Conservation (phyloP, 2,888 invertebrate genomes). For the Drosophila infuscata region DNA sequence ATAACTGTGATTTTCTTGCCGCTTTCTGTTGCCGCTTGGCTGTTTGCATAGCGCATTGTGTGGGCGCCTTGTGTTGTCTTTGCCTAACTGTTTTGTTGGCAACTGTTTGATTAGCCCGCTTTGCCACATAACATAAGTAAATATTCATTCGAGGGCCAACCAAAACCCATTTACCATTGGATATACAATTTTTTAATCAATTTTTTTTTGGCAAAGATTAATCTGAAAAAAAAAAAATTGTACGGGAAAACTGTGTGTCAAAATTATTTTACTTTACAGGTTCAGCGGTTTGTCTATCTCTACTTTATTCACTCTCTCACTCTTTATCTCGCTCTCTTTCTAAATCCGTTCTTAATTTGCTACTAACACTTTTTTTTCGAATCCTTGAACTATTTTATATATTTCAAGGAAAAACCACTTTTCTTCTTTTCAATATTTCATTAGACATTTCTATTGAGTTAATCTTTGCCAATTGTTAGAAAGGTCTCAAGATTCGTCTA, state of each 20-base stretch:
- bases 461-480: background rate
- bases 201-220: background rate
- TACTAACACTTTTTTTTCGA: background rate
- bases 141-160: conserved; percentile 32
- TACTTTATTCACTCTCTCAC: background rate
- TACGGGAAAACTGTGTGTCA: background rate
- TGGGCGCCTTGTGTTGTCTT: conserved; percentile 40
- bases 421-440: background rate
- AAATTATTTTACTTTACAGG: background rate
- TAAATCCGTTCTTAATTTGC: background rate
- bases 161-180: background rate
- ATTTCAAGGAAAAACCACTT: no score
- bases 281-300: background rate
- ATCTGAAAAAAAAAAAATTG: background rate
- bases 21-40: conserved; percentile 2
- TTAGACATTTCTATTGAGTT: background rate
- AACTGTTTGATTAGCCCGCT: conserved; percentile 68
- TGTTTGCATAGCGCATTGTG: conserved; percentile 52
- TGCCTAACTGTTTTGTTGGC: conserved; percentile 50
- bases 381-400: no score
- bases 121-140: conserved; percentile 47
- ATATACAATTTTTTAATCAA: no score
- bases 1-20: conserved; percentile 40
- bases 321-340: background rate
- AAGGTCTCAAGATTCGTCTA: conserved; percentile 1